These are phyloP conservation scores for Erythrocercus mccallii DNA, from an alignment of 2,113 vertebrate genomes.

Conservation along the genomic window DNA sequence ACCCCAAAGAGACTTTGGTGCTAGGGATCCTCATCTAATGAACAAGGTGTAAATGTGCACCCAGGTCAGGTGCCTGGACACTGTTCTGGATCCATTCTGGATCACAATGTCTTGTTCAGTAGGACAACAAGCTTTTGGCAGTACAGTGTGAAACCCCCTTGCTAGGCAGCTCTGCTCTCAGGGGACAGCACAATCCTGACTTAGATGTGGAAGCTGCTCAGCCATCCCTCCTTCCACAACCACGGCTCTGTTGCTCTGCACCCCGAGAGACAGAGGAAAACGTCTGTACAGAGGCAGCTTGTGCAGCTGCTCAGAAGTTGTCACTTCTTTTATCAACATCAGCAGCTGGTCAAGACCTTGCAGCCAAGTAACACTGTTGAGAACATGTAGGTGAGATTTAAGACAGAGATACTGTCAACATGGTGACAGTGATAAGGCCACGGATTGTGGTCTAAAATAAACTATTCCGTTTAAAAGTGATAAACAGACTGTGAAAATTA, in stretches of 20 bases:
- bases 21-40: neutral
- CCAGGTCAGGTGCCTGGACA: neutral
- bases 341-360: conserved; percentile 47
- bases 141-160: rapidly evolving
- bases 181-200: neutral
- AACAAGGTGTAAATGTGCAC: neutral
- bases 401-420: conserved; percentile 22
- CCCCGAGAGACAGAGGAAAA: neutral
- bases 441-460: conserved; percentile 1
- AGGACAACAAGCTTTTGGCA: neutral
- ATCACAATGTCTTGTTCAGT: neutral
- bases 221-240: neutral
- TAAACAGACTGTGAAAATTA: neutral
- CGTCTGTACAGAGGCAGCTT: neutral
- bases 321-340: conserved; percentile 14
- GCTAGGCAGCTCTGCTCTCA: rapidly evolving
- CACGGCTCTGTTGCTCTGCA: neutral
- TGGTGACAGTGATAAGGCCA: neutral
- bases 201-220: neutral
- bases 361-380: conserved; percentile 51
- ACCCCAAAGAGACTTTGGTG: neutral
- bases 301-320: neutral
- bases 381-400: conserved; percentile 30
- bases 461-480: neutral
- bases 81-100: neutral